phyloP scores from a whole-genome alignment of 2,113 vertebrate species.

The Poeciliopsis turrubarensis region DNA sequence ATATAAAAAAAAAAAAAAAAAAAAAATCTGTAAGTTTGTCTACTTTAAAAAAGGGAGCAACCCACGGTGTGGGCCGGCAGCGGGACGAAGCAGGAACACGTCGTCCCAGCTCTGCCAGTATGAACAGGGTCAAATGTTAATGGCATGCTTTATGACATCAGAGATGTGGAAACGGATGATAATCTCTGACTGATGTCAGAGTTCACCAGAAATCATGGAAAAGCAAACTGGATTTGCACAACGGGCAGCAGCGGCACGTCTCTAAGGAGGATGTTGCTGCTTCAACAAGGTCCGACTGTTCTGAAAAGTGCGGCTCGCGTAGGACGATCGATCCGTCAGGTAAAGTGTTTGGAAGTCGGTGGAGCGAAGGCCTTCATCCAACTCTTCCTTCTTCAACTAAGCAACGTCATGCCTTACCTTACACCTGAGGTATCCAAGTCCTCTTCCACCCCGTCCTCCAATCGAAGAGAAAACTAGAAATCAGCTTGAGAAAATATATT shows the following conservation, averaged over 20 bases:
- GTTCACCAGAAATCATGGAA: background rate
- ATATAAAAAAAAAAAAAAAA: too few species aligned
- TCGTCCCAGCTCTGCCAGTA: slow-evolving; percentile 15
- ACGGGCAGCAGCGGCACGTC: background rate
- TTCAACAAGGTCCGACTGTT: background rate
- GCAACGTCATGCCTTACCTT: slow-evolving; percentile 41
- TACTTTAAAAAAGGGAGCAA: too few species aligned
- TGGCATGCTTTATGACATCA: slow-evolving; percentile 32
- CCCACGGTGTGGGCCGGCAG: background rate
- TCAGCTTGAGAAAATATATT: slow-evolving; percentile 19
- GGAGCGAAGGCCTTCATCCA: slow-evolving; percentile 30
- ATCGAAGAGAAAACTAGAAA: slow-evolving; percentile 7
- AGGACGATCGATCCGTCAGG: background rate
- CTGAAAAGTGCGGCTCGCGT: background rate
- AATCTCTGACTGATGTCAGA: background rate
- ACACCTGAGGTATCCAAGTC: background rate
- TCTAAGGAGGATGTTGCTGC: background rate
- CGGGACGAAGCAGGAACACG: background rate
- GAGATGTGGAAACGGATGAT: slow-evolving; percentile 12
- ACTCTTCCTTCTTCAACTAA: background rate
- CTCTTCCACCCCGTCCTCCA: slow-evolving; percentile 17
- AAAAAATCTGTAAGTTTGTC: too few species aligned
- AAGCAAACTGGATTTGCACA: background rate
- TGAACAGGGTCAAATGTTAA: slow-evolving; percentile 53
- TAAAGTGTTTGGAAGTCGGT: slow-evolving; percentile 10